Conservation (phyloP, 2,797 vertebrate species). For the Leuciscus waleckii region DNA sequence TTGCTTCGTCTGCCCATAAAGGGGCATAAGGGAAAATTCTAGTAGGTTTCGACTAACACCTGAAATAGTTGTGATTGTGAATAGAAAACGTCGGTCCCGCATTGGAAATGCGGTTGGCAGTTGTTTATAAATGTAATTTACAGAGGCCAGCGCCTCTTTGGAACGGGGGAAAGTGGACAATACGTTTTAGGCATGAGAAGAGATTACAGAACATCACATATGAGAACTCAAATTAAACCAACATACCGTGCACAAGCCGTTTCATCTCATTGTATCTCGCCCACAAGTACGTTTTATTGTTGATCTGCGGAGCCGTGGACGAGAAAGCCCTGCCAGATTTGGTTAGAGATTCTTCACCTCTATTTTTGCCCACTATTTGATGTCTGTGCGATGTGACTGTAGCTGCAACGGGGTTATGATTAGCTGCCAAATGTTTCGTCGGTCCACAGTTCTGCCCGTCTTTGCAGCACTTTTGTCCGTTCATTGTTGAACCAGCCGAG, state of each 20-base stretch:
- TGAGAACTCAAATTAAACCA: not conserved
- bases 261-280: slow-evolving; percentile 69
- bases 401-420: slow-evolving; percentile 14
- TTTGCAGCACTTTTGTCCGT: slow-evolving; percentile 55
- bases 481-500: slow-evolving; percentile 36
- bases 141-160: slow-evolving; percentile 3
- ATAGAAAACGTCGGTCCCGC: not conserved
- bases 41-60: not conserved
- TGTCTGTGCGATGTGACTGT: slow-evolving; percentile 55
- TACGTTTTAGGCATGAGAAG: not conserved
- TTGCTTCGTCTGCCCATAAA: not conserved
- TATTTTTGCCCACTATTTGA: slow-evolving; percentile 60
- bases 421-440: slow-evolving; percentile 13
- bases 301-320: slow-evolving; percentile 58
- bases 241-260: slow-evolving; percentile 68
- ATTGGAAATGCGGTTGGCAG: slow-evolving; percentile 1
- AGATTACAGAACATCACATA: not conserved
- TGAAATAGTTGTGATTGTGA: not conserved
- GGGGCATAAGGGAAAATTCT: not conserved
- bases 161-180: not conserved
- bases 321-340: slow-evolving; percentile 60
- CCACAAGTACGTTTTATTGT: slow-evolving; percentile 67
- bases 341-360: slow-evolving; percentile 50
- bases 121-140: slow-evolving; percentile 8
- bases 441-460: slow-evolving; percentile 46